Evolutionary conservation across 2,888 invertebrate species (phyloP).

Genomic region (Stenotaenia linearis): DNA sequence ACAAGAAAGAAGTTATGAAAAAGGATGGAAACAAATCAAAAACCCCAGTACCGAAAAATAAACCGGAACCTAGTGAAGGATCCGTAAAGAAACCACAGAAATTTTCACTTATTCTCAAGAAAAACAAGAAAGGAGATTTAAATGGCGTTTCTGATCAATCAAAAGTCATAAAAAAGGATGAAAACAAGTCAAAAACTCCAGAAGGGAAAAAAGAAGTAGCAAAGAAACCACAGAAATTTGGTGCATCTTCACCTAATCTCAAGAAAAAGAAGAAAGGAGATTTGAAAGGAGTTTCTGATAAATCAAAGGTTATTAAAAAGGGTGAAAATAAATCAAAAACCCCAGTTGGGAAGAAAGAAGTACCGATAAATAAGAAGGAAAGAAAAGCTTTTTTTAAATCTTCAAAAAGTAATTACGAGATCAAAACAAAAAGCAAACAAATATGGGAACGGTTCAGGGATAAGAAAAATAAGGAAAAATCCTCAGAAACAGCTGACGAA

Average conservation of each 20-base stretch:
- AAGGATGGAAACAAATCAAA: not conserved
- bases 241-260: not conserved
- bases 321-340: not conserved
- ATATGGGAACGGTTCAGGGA: not conserved
- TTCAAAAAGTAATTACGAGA: not conserved
- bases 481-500: conserved; percentile 36
- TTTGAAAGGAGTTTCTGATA: not conserved
- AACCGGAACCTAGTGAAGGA: not conserved
- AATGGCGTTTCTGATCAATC: not conserved
- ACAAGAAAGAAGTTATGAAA: not conserved
- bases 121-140: not conserved
- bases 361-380: not conserved
- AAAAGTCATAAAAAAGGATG: not conserved
- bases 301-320: not conserved
- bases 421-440: not conserved
- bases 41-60: too few relatives aligned
- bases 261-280: not conserved
- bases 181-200: not conserved
- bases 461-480: not conserved
- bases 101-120: not conserved
- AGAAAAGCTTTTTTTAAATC: not conserved
- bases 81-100: not conserved
- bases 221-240: too few relatives aligned
- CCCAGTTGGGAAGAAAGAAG: not conserved
- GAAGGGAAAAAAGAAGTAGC: not conserved